Conservation (phyloP, 1,140 invertebrate genomes). For the Euwallacea similis region DNA sequence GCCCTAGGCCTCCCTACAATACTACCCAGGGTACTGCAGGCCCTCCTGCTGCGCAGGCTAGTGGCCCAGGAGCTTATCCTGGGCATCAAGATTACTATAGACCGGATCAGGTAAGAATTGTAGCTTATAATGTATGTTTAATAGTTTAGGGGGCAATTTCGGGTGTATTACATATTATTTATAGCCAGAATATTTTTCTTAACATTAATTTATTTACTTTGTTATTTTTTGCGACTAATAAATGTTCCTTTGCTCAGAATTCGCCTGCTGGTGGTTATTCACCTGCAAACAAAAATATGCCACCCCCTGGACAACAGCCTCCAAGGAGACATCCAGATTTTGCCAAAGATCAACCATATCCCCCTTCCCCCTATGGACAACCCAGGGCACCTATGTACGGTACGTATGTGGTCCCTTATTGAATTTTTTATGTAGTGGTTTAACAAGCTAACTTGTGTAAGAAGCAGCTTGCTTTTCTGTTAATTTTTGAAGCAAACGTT, state of each 20-base stretch:
- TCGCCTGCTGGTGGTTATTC: constrained; percentile 48
- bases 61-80: constrained; percentile 54
- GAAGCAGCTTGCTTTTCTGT: no score
- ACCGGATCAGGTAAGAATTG: constrained; percentile 57
- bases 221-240: no score
- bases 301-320: constrained; percentile 68
- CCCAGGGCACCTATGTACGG: constrained; percentile 63
- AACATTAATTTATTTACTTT: no score
- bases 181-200: no score
- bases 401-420: constrained; percentile 43
- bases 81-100: constrained; percentile 69
- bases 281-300: constrained; percentile 64
- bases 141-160: no score
- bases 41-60: constrained; percentile 39
- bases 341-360: constrained; percentile 75
- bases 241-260: constrained; percentile 14
- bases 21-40: constrained; percentile 44
- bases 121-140: not conserved
- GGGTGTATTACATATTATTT: no score
- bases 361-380: constrained; percentile 59
- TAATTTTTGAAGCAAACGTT: no score
- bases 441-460: not conserved
- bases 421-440: not conserved
- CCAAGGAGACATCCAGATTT: constrained; percentile 79
- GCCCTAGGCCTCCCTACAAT: constrained; percentile 51